Conservation (phyloP, 2,113 vertebrate species). For the Dasyprocta punctata region DNA sequence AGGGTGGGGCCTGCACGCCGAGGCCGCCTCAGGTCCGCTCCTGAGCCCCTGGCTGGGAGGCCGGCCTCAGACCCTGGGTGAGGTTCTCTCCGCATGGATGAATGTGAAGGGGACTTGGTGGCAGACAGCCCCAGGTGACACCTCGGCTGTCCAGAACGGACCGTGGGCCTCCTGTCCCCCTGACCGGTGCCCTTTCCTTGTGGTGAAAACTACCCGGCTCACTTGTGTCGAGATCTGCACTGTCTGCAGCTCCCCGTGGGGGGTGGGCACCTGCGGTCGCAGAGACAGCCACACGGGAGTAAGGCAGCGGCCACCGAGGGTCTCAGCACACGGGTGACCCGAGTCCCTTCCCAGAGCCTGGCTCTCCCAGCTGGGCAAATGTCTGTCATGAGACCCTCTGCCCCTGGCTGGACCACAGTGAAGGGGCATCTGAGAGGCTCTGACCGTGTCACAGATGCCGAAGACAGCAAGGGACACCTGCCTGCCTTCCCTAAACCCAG, state of each 20-base stretch:
- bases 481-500: background rate
- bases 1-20: background rate
- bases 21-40: background rate
- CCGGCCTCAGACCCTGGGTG: background rate
- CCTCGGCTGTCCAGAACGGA: background rate
- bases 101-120: no score
- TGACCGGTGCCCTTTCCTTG: background rate
- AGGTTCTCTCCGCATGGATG: rapidly evolving
- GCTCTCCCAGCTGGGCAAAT: no score
- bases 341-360: background rate
- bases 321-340: rapidly evolving
- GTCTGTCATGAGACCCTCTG: rapidly evolving
- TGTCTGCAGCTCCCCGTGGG: background rate
- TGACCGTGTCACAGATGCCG: background rate
- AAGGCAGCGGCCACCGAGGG: background rate
- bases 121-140: background rate
- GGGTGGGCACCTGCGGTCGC: background rate
- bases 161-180: background rate
- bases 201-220: background rate
- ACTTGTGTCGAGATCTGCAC: background rate
- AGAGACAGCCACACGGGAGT: no score
- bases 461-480: background rate
- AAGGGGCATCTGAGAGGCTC: background rate
- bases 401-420: background rate
- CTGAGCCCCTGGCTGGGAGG: background rate